Base-by-base conservation (phyloP, 1,140 invertebrate genomes). In the Drosophila micromelanica region DNA sequence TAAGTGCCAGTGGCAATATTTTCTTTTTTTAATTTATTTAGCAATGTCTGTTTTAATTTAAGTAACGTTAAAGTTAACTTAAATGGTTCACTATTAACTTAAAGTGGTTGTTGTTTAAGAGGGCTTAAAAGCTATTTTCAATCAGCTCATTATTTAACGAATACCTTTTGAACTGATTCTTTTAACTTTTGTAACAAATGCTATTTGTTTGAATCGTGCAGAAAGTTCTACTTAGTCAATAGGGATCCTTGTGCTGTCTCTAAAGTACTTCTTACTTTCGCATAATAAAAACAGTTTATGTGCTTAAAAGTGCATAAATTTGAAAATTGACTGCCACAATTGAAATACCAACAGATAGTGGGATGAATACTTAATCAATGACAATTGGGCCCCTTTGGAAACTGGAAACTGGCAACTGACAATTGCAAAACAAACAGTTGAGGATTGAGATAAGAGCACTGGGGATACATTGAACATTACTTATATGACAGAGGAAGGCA, bases 1-100 rank as follows among this genome's bases (percentile, higher is more conserved):
- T 54, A 74, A 86, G 68, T 77, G 77, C 68, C 67, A 79, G 79
- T 70, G 77, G 77, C 30, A 45, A 73, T 13, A 20, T 38, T 12
- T 40, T 52, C 46, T 9, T 40, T 48, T 51, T 48, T 40, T 54
- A 52, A 46, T 30, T 42, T 42, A 37, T 43, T 57, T 15, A 30
- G n/a, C 49, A 27, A 51, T 9, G n/a, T 43, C 11, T 35, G 17
- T 52, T 52, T 54, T 37, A 20, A 23, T 38, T 54, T 23, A n/a
- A 6, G 46, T 6, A 49, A 49, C 3, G 27, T 13, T 49, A 13
- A 15, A 37, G 6, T 13, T 40, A 3, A 13, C 12, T 55, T 6
- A 12, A 1, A 42, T 1, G 23, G 0, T 55, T 23, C 17, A n/a
- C n/a, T 23, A 23, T 27, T 27, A 27, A 27, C 5, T 27, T 0